Conservation (phyloP, 30 jellyfish, hydroid and myxozoan species). For the Sanderia malayensis region DNA sequence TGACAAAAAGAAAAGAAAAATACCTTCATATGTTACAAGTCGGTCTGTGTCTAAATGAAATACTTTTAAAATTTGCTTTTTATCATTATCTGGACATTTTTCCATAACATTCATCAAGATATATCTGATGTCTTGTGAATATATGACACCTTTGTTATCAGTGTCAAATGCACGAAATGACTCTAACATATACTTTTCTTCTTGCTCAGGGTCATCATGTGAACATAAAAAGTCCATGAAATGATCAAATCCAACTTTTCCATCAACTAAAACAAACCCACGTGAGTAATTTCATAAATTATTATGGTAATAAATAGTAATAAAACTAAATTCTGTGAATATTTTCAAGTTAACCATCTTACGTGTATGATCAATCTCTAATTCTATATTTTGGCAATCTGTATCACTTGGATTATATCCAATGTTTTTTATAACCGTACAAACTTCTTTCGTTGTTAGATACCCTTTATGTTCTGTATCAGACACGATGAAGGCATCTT, state of each 20-base stretch:
- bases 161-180: conserved; percentile 70
- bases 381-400: conserved; percentile 52
- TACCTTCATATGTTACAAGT: conserved; percentile 60
- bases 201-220: conserved; percentile 47
- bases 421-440: conserved; percentile 26
- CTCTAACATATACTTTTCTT: conserved; percentile 32
- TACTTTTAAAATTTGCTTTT: conserved; percentile 38
- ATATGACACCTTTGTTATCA: conserved; percentile 36
- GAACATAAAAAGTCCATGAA: conserved; percentile 53
- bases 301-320: too few species aligned
- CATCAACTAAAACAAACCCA: conserved; percentile 37
- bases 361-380: conserved; percentile 48
- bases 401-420: conserved; percentile 54
- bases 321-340: too few species aligned
- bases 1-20: neutral
- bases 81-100: conserved; percentile 58
- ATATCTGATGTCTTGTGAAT: conserved; percentile 58
- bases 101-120: conserved; percentile 46
- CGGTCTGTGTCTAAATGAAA: conserved; percentile 47
- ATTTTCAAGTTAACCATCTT: neutral
- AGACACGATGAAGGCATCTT: conserved; percentile 30
- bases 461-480: conserved; percentile 51
- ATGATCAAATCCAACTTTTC: conserved; percentile 45
- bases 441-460: conserved; percentile 42
- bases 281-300: too few species aligned